Conservation (phyloP, 2,888 invertebrate species). For the Lycophotia porphyrea region DNA sequence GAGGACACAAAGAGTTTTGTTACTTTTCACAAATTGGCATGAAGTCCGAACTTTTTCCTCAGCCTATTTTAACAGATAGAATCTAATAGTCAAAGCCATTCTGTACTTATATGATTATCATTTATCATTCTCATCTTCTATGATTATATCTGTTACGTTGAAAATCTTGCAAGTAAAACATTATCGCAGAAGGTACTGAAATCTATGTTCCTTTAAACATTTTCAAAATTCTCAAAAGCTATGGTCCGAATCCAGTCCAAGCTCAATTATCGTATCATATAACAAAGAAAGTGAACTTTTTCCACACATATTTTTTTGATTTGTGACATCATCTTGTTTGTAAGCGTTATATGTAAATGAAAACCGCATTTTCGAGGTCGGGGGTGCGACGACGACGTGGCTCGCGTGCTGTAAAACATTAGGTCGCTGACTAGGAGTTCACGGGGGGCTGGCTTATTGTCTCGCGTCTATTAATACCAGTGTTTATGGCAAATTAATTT, state of each 20-base stretch:
- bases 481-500: slow-evolving; percentile 86
- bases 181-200: too few species aligned
- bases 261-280: background rate
- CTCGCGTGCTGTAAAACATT: slow-evolving; percentile 86
- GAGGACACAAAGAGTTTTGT: background rate
- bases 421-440: slow-evolving; percentile 82
- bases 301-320: slow-evolving; percentile 51
- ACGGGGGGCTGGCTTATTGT: slow-evolving; percentile 87
- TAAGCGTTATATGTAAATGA: slow-evolving; percentile 81
- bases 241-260: background rate
- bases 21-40: background rate
- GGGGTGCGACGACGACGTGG: slow-evolving; percentile 77
- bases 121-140: background rate
- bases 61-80: background rate
- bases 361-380: slow-evolving; percentile 79
- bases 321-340: slow-evolving; percentile 71
- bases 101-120: background rate
- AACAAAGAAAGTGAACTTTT: slow-evolving; percentile 16
- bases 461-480: slow-evolving; percentile 87
- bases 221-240: background rate
- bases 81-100: background rate
- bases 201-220: too few species aligned
- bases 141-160: background rate
- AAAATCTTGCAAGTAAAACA: background rate
- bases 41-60: background rate